Conservation (phyloP, 53 echinoderm and acorn worm species). For the Echinometra lucunter region DNA sequence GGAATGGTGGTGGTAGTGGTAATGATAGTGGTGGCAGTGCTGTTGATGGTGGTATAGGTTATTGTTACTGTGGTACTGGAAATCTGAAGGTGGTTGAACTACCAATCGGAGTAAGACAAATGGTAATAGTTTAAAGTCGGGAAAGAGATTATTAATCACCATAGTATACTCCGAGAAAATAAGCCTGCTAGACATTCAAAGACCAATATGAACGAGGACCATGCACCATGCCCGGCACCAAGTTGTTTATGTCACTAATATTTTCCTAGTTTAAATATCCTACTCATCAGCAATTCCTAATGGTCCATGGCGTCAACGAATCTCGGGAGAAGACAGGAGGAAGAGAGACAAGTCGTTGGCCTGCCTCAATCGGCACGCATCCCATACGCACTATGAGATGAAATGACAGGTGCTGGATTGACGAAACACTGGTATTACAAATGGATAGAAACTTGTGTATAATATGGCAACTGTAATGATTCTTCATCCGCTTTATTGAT, state of each 20-base stretch:
- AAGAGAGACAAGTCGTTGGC: slow-evolving; percentile 10
- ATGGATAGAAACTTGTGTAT: slow-evolving; percentile 10
- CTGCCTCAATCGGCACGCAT: slow-evolving; percentile 17
- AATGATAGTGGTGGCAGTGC: not conserved
- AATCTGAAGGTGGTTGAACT: not conserved
- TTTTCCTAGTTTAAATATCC: not conserved
- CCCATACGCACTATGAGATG: not conserved
- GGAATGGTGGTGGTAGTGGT: not conserved
- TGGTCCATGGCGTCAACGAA: slow-evolving; percentile 5
- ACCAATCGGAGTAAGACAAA: not conserved
- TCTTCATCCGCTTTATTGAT: no score
- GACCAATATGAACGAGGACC: not conserved
- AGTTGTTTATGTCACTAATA: not conserved
- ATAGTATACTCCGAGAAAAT: not conserved
- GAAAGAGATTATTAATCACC: not conserved
- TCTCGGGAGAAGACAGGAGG: not conserved
- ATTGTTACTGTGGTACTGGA: not conserved
- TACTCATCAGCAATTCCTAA: not conserved
- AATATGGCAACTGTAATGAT: not conserved
- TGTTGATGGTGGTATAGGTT: not conserved
- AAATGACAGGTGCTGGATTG: not conserved
- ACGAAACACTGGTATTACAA: not conserved
- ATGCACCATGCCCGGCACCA: not conserved
- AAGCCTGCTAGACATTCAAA: not conserved
- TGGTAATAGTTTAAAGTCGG: not conserved